Evolutionary conservation across 2,797 vertebrate species (phyloP), one percentile per base, ranked within the genome.

Genomic region (Pipistrellus pipistrellus): DNA sequence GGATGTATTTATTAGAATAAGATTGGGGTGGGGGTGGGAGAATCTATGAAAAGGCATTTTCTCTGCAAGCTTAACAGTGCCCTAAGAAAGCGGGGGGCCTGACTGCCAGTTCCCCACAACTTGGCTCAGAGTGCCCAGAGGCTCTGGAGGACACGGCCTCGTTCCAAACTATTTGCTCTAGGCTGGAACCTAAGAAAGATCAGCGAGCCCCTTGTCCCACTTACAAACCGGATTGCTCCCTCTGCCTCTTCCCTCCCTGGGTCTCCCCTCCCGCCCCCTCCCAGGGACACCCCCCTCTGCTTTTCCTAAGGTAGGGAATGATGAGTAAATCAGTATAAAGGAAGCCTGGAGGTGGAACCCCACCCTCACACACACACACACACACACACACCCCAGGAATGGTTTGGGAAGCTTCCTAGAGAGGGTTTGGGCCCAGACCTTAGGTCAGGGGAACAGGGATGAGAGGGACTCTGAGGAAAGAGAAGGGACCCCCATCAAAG

Each of bases 1-100:
- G 97, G 97, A 98, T 97, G 97, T 98, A 98, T 98, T 98, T 98
- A 98, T 98, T 98, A 97, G 98, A 98, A 97, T 97, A 97, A 98
- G 97, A 97, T 93, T 46, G 93, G 91, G 62, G 44, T 96, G 76
- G 91, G 91, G 59, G 90, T 96, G 91, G 87, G 84, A 64, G 73
- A 20, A 77, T 73, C 93, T 97, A 86, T 96, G 95, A 97, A 98
- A 97, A 95, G 94, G 59, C 81, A 88, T 88, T 96, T 95, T 94
- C 93, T 93, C 53, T 80, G 86, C 32, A 68, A 93, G 84, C 77
- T 90, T 95, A 96, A n/a, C 91, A 84, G 6, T 69, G 89, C 68
- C 62, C 55, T 88, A 89, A 80, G 32, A 84, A 97, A 91, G 32
- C 23, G 69, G 44, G 55, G 55, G 23, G 15, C 44, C 32, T 13